These are phyloP conservation scores for Choreutis nemorana DNA, from an alignment of 2,888 invertebrate species.

Conservation along the genomic window DNA sequence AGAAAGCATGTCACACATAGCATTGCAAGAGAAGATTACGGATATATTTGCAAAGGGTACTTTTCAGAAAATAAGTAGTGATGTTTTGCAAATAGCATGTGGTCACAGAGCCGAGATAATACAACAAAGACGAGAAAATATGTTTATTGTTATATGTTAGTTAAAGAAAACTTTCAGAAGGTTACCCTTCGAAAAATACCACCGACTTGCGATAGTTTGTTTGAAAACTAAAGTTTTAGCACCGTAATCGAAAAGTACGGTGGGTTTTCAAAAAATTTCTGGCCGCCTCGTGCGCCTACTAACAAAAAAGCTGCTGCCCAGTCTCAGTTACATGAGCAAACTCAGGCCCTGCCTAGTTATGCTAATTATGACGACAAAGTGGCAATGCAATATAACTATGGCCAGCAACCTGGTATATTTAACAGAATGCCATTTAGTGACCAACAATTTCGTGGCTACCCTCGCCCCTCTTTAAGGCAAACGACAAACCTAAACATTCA, in stretches of 20 bases:
- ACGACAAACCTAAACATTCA: not conserved
- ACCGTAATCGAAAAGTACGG: not conserved
- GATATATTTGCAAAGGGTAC: not conserved
- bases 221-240: not conserved
- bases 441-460: not conserved
- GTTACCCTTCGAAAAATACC: not conserved
- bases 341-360: not conserved
- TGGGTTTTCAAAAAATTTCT: not conserved
- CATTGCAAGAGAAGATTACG: not conserved
- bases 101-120: slow-evolving; percentile 7
- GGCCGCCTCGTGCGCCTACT: not conserved
- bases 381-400: not conserved
- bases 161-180: not conserved
- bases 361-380: not conserved
- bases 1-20: not conserved
- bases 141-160: not conserved
- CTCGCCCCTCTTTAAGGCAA: not conserved
- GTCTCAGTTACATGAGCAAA: not conserved
- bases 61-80: not conserved
- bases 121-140: slow-evolving; percentile 1
- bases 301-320: not conserved
- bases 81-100: slow-evolving; percentile 4
- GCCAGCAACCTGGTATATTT: not conserved
- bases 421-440: not conserved
- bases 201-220: not conserved